These are phyloP conservation scores for Pseudococcus viburni DNA, from an alignment of 2,888 invertebrate species.

Conservation along the genomic window DNA sequence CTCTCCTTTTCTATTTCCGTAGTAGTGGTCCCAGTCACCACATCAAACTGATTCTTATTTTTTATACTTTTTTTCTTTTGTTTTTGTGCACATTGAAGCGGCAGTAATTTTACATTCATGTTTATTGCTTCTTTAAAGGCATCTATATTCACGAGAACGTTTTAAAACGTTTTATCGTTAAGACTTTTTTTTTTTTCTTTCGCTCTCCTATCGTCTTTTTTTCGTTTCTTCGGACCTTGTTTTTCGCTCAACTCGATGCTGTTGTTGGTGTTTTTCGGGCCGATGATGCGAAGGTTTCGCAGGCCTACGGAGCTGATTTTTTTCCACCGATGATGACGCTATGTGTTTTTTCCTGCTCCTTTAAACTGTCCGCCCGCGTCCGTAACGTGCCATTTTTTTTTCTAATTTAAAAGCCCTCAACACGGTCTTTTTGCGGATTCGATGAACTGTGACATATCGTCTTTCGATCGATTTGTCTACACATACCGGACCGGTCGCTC, in stretches of 20 bases:
- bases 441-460: constrained; percentile 39
- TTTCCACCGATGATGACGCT: background rate
- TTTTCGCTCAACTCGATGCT: background rate
- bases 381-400: background rate
- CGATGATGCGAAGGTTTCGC: background rate
- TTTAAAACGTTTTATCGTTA: constrained; percentile 64
- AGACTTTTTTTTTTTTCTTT: constrained; percentile 16
- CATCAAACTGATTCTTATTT: constrained; percentile 64
- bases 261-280: background rate
- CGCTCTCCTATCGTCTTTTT: background rate
- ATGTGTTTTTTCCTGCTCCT: too few relatives aligned
- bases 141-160: constrained; percentile 54
- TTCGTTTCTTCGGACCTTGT: constrained; percentile 23
- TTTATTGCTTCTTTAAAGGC: constrained; percentile 63
- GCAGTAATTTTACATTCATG: constrained; percentile 65
- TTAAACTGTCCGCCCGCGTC: background rate
- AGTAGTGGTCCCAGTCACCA: constrained; percentile 64
- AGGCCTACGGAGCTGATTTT: background rate
- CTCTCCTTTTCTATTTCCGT: constrained; percentile 41
- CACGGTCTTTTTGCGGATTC: background rate
- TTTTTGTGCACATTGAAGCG: constrained; percentile 62
- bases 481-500: background rate
- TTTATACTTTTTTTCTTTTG: constrained; percentile 58
- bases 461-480: constrained; percentile 33
- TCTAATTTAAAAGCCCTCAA: constrained; percentile 33